phyloP scores from a whole-genome alignment of 2,113 vertebrate species.

The rat (Rattus norvegicus) region DNA sequence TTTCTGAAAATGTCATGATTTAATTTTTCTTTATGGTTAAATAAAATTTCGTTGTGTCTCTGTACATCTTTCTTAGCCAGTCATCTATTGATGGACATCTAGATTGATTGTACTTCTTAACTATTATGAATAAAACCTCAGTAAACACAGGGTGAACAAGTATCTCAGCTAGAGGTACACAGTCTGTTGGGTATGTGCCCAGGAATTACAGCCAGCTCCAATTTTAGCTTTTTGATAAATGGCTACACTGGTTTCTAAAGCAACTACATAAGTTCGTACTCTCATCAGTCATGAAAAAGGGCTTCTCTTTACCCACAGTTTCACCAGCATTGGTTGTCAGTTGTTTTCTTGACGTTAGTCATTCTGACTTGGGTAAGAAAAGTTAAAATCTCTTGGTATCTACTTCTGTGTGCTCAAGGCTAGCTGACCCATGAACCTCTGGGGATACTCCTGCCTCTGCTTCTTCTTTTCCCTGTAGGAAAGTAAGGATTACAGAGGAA shows the following conservation, averaged over 20 bases:
- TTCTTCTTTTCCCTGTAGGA: background rate
- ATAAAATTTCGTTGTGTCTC: background rate
- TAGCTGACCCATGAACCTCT: too few species aligned
- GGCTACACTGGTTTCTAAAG: background rate
- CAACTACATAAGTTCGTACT: too few species aligned
- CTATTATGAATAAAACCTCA: background rate
- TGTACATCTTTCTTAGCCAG: background rate
- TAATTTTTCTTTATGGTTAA: background rate
- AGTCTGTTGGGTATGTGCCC: background rate
- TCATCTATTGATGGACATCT: background rate
- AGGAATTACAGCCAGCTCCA: background rate
- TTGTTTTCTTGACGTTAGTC: background rate
- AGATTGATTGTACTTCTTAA: background rate
- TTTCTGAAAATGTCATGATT: background rate
- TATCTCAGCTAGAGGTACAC: background rate
- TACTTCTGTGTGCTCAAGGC: background rate
- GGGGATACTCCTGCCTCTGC: background rate
- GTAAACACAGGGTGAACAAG: background rate
- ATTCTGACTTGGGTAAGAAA: background rate
- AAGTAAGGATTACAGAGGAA: background rate
- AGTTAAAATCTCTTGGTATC: background rate
- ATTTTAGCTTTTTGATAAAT: background rate
- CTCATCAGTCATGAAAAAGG: background rate
- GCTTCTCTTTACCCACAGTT: background rate
- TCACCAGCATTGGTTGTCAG: background rate